Evolutionary conservation across 23 tunicate genomes (phyloP).

Genomic region (Styela plicata): DNA sequence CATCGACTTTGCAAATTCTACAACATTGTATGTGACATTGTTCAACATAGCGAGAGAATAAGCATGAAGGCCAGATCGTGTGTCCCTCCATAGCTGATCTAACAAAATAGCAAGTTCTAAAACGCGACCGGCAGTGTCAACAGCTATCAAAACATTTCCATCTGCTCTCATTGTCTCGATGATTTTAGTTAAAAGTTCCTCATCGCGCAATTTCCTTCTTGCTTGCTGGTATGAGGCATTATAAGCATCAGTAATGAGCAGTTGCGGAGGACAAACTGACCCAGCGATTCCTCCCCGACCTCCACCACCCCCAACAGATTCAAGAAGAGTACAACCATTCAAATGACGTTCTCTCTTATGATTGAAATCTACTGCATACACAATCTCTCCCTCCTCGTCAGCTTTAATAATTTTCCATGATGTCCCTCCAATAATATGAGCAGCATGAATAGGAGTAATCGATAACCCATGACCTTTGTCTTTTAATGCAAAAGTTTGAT

Average conservation of each 20-base stretch:
- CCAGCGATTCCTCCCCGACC: conserved; percentile 47
- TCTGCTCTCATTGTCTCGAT: conserved; percentile 76
- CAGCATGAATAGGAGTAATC: conserved; percentile 94
- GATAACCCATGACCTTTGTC: conserved; percentile 88
- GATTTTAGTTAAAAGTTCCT: conserved; percentile 73
- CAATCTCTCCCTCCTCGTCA: conserved; percentile 96
- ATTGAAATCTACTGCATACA: conserved; percentile 94
- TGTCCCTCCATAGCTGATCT: conserved; percentile 86
- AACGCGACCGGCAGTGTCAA: conserved; percentile 97
- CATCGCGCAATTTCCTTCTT: conserved; percentile 72
- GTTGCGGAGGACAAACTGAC: conserved; percentile 74
- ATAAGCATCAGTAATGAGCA: conserved; percentile 90
- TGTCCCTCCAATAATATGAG: conserved; percentile 95
- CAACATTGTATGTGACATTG: conserved; percentile 88
- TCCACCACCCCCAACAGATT: neutral
- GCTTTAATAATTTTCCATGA: conserved; percentile 95
- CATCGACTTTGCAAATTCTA: conserved; percentile 93
- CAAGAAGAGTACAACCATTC: conserved; percentile 47
- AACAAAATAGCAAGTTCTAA: conserved; percentile 90
- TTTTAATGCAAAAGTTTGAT: conserved; percentile 70
- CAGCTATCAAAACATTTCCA: conserved; percentile 93
- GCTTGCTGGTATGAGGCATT: conserved; percentile 84
- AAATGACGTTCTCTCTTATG: conserved; percentile 92
- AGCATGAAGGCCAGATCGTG: conserved; percentile 67
- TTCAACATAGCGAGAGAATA: conserved; percentile 92